A percentile compares a stretch with the other conserved stretches of the same genome.
Conservation (phyloP, 2,797 vertebrate genomes). For the Gallinago solitaria region DNA sequence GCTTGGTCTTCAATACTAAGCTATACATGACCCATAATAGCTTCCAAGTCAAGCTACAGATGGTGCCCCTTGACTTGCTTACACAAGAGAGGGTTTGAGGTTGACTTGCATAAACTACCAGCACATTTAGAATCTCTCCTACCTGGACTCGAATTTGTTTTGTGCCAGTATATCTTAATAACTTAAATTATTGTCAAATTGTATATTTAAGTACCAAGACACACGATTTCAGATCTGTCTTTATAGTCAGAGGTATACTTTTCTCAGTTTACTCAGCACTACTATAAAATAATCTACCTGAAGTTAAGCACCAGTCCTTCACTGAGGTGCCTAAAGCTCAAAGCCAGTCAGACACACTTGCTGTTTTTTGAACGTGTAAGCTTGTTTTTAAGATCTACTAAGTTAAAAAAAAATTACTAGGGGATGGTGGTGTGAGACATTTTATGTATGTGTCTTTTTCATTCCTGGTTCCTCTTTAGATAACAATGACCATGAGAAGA, state of each 20-base stretch:
- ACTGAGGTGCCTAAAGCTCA: neutral
- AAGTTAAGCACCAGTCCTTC: neutral
- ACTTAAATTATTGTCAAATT: neutral
- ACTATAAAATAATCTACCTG: neutral
- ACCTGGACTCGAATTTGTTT: neutral
- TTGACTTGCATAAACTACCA: neutral
- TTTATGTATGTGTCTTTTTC: neutral
- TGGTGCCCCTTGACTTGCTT: conserved; percentile 21
- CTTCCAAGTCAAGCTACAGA: conserved; percentile 26
- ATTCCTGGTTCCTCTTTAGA: neutral
- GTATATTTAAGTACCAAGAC: neutral
- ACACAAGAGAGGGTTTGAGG: neutral
- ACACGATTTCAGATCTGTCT: neutral
- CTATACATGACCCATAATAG: neutral
- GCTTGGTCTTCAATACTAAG: neutral
- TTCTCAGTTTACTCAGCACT: neutral
- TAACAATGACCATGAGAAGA: neutral
- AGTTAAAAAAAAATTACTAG: neutral
- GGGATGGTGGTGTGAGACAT: neutral
- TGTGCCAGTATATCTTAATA: neutral
- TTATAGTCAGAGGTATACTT: neutral
- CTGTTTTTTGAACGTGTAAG: neutral
- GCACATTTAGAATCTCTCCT: neutral
- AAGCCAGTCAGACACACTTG: neutral
- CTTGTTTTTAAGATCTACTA: neutral